These are phyloP conservation scores for Euphydryas editha DNA, from an alignment of 2,888 invertebrate genomes.

Conservation along the genomic window DNA sequence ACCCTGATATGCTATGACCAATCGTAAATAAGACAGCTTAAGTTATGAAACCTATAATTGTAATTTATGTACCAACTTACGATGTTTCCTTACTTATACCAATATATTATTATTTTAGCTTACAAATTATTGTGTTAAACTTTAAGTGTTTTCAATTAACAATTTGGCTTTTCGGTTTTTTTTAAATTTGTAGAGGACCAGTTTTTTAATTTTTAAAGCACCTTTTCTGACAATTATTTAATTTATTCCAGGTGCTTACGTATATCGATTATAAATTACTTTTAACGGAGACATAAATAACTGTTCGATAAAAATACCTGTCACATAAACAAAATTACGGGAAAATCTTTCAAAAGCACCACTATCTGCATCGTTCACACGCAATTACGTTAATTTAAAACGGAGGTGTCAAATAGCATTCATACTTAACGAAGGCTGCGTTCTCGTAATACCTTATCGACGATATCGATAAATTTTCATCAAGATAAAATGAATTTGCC, in stretches of 20 bases:
- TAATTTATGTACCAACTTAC: slow-evolving; percentile 42
- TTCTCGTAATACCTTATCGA: slow-evolving; percentile 37
- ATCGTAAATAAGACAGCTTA: slow-evolving; percentile 39
- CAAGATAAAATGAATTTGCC: slow-evolving; percentile 39
- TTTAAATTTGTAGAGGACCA: too few relatives aligned
- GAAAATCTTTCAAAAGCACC: not conserved
- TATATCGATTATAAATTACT: too few relatives aligned
- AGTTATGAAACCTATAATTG: slow-evolving; percentile 43
- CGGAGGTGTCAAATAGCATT: slow-evolving; percentile 31
- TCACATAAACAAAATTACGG: slow-evolving; percentile 4
- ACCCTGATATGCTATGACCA: slow-evolving; percentile 38
- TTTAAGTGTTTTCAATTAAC: too few relatives aligned
- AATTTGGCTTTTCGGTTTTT: too few relatives aligned
- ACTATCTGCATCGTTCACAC: slow-evolving; percentile 21
- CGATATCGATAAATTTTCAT: slow-evolving; percentile 44
- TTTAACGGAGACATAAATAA: not conserved
- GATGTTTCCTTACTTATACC: slow-evolving; percentile 32
- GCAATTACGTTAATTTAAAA: slow-evolving; percentile 36
- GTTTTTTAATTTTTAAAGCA: too few relatives aligned
- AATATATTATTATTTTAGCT: slow-evolving; percentile 14
- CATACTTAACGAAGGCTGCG: slow-evolving; percentile 38
- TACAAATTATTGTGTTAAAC: slow-evolving; percentile 6
- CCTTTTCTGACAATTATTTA: too few relatives aligned
- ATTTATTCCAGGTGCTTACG: too few relatives aligned
- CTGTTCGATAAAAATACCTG: not conserved